These are phyloP conservation scores for Podotricha telesiphe DNA, from an alignment of 2,888 invertebrate species.

Conservation along the genomic window DNA sequence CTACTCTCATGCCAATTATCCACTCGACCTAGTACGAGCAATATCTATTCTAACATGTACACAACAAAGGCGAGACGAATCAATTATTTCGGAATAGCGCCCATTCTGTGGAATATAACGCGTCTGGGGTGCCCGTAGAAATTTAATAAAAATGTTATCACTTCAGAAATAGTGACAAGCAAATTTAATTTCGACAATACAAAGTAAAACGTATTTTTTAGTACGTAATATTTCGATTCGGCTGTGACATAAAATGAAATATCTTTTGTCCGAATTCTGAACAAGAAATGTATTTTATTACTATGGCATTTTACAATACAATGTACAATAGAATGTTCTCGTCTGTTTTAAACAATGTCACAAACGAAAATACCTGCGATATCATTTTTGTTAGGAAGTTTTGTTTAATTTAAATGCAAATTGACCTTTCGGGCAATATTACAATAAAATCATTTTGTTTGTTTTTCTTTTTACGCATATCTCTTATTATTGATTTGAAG, in stretches of 20 bases:
- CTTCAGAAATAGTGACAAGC: constrained; percentile 20
- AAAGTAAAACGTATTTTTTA: constrained; percentile 29
- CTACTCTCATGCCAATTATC: constrained; percentile 19
- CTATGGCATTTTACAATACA: constrained; percentile 10
- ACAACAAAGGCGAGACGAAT: constrained; percentile 8
- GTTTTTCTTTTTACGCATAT: neutral
- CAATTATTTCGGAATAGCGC: constrained; percentile 13
- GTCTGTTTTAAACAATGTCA: constrained; percentile 21
- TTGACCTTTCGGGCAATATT: neutral
- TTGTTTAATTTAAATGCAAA: constrained; percentile 18
- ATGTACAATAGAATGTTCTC: constrained; percentile 2
- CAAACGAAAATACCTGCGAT: constrained; percentile 11
- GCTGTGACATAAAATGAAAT: constrained; percentile 27
- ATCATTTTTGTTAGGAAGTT: neutral
- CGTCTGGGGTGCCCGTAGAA: constrained; percentile 20
- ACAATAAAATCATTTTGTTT: neutral
- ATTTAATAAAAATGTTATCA: constrained; percentile 31
- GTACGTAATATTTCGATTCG: constrained; percentile 18
- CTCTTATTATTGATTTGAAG: neutral
- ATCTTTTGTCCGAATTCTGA: constrained; percentile 18
- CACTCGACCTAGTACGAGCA: constrained; percentile 14
- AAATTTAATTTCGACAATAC: constrained; percentile 35
- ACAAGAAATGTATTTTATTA: constrained; percentile 31
- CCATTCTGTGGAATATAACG: constrained; percentile 18
- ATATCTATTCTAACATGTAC: constrained; percentile 16